phyloP scores from a whole-genome alignment of 2,113 vertebrate species.

The Dicentrarchus labrax region DNA sequence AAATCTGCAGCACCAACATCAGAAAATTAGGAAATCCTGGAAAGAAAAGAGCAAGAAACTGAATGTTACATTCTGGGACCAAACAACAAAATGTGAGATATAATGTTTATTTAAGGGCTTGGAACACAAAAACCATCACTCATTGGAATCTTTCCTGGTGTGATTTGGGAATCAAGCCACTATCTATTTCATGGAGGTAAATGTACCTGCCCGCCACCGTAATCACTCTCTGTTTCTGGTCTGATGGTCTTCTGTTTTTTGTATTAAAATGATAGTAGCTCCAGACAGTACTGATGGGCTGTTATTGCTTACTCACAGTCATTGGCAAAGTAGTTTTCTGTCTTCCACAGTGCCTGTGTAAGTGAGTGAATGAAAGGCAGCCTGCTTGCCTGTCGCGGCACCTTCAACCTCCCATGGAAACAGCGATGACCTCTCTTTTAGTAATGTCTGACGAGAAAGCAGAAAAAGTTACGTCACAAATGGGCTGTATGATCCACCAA shows the following conservation, averaged over 20 bases:
- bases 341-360: neutral
- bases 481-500: too few species aligned
- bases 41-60: neutral
- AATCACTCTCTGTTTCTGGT: conserved; percentile 2
- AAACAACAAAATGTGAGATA: neutral
- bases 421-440: neutral
- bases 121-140: neutral
- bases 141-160: neutral
- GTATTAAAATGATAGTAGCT: conserved; percentile 24
- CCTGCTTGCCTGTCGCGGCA: neutral
- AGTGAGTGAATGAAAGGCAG: conserved; percentile 7
- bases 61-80: neutral
- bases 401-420: neutral
- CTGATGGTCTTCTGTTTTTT: conserved; percentile 23
- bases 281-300: conserved; percentile 34
- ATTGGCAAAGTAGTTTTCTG: neutral
- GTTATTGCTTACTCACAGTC: conserved; percentile 19
- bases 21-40: neutral
- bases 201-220: neutral
- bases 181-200: conserved; percentile 2
- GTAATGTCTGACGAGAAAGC: conserved; percentile 9
- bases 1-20: neutral
- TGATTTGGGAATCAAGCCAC: neutral
- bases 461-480: neutral
- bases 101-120: conserved; percentile 1